A percentile compares a stretch with the other conserved stretches of the same genome.
Conservation (phyloP, 2,797 vertebrate species). For the Bufotes viridis region DNA sequence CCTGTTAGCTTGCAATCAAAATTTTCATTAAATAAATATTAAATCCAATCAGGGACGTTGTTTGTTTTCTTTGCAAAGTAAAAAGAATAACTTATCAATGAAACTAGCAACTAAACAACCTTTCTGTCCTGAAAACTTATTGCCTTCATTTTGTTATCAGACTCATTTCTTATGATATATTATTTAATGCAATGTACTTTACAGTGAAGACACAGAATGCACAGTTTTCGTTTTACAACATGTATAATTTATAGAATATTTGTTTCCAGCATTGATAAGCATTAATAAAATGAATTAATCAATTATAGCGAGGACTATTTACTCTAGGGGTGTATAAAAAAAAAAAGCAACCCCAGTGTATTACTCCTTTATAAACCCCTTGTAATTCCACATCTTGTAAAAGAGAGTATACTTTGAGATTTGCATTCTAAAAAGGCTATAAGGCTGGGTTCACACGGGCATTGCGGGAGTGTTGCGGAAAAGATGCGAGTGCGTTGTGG, state of each 20-base stretch:
- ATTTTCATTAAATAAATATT: conserved; percentile 5
- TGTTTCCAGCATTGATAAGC: not conserved
- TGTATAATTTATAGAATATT: not conserved
- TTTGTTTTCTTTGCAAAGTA: not conserved
- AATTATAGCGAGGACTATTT: no score
- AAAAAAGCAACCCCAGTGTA: no score
- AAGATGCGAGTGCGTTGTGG: no score
- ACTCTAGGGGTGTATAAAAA: no score
- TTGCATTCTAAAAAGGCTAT: no score
- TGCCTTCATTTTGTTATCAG: not conserved
- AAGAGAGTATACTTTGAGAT: no score
- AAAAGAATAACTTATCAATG: not conserved
- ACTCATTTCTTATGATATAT: not conserved
- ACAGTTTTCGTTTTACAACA: not conserved
- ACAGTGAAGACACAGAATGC: not conserved
- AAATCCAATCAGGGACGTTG: not conserved
- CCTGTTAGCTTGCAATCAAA: not conserved
- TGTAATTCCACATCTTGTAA: no score
- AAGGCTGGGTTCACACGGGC: no score
- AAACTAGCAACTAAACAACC: not conserved
- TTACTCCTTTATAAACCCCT: no score
- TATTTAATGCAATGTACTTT: not conserved
- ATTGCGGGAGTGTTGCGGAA: no score
- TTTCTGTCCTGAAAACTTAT: not conserved
- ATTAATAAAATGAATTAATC: not conserved